Conservation (phyloP, 1,140 invertebrate species). For the Reticulitermes speratus region DNA sequence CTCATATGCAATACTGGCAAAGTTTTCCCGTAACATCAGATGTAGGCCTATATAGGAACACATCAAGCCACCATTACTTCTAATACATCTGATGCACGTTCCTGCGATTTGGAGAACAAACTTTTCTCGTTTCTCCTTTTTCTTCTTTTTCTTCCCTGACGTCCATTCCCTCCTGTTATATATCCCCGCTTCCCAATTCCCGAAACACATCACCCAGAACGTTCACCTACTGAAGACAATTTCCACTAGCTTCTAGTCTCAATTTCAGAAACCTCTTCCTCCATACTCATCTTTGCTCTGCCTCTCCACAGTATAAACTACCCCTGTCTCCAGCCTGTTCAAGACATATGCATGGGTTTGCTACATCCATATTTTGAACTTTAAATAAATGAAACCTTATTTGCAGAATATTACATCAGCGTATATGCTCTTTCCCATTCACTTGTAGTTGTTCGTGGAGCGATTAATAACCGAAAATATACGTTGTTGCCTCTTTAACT, state of each 20-base stretch:
- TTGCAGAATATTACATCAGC: neutral
- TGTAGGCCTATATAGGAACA: neutral
- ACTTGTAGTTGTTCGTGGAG: neutral
- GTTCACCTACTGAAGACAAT: constrained; percentile 6
- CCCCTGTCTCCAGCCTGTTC: neutral
- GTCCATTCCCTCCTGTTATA: neutral
- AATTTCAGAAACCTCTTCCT: neutral
- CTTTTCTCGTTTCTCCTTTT: neutral
- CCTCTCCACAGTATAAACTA: neutral
- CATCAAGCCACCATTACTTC: neutral
- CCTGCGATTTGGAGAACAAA: constrained; percentile 18
- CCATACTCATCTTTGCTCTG: neutral
- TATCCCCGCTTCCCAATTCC: neutral
- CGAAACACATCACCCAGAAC: neutral
- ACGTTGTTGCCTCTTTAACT: neutral
- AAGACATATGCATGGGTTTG: neutral
- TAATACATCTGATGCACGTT: neutral
- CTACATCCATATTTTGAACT: neutral
- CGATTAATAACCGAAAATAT: neutral
- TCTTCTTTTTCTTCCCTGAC: neutral
- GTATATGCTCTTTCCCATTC: neutral
- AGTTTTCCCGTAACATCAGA: constrained; percentile 1
- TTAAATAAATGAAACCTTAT: neutral
- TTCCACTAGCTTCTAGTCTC: neutral
- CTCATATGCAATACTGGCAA: constrained; percentile 1